Conservation (phyloP, 2,113 vertebrate genomes). For the Sebastes schlegelii region DNA sequence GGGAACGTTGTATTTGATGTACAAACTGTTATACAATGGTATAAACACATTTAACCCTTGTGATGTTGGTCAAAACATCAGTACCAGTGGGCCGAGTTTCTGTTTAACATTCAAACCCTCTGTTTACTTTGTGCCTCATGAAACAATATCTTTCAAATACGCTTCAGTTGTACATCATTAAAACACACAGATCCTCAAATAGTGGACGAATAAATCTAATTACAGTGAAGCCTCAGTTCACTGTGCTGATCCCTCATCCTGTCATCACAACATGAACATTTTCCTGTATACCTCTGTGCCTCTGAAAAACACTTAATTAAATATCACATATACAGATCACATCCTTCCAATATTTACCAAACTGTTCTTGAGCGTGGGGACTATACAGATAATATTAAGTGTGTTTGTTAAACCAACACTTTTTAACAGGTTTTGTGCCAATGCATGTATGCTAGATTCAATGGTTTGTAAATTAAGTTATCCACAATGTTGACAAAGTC, state of each 20-base stretch:
- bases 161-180: slow-evolving; percentile 1
- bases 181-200: slow-evolving; percentile 42
- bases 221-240: slow-evolving; percentile 1
- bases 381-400: no score
- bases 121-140: slow-evolving; percentile 19
- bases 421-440: no score
- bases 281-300: neutral
- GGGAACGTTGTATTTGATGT: slow-evolving; percentile 39
- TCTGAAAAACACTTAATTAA: no score
- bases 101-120: slow-evolving; percentile 30
- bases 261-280: neutral
- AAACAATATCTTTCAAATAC: slow-evolving; percentile 25
- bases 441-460: neutral
- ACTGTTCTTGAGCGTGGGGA: no score
- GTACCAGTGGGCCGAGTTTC: slow-evolving; percentile 13
- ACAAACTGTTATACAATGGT: slow-evolving; percentile 43
- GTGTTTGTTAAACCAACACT: no score
- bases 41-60: slow-evolving; percentile 24
- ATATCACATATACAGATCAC: no score
- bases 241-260: slow-evolving; percentile 21
- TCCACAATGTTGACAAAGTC: neutral
- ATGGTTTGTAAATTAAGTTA: neutral
- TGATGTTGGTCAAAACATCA: slow-evolving; percentile 24
- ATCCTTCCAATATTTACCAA: no score
- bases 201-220: slow-evolving; percentile 12